Evolutionary conservation across 2,797 vertebrate genomes (phyloP), one percentile per base, ranked within the genome.

Genomic region (Hydrocynus forskahlii): DNA sequence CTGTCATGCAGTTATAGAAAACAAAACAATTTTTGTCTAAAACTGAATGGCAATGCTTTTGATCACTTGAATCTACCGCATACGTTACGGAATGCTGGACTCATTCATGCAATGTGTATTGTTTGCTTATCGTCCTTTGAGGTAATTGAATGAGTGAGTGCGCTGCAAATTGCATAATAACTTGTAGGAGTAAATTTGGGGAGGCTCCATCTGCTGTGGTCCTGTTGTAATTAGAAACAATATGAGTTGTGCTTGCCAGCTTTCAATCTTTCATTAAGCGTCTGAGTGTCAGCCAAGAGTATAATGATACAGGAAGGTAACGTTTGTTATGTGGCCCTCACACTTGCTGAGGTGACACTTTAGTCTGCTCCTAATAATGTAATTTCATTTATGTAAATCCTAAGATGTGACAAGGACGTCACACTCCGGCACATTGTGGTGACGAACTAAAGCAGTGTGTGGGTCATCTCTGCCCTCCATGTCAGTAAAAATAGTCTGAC

Each of bases 181-280:
- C 76, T 87, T 83, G 63, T 54, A 25, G 48, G 52, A 52, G 45
- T 60, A 72, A 70, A 52, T 73, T 81, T 86, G 35, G 23, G 63
- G 57, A 52, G 64, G 63, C 64, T 73, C 68, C 77, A 82, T 82
- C 78, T 87, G 85, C 84, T 70, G 50, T 45, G 16, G 35, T 60
- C 67, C 50, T 80, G 75, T 59, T 84, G 80, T 81, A 75, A 87
- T 86, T 76, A 84, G 57, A 87, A 68, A 70, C 75, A 73, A 60
- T 75, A 38, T 67, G 76, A 85, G 67, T 75, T 54, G 70, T 67
- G 54, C 66, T 54, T 81, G 55, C 48, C 75, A 75, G 43, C 52
- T 54, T 75, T 60, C 48, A 75, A 52, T 43, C 43, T 67, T 74
- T 81, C 43, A 60, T 80, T 35, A 76, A 52, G 48, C 19, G 12